Base-by-base conservation (phyloP, 2,888 invertebrate species). In the Orchestes rusci region DNA sequence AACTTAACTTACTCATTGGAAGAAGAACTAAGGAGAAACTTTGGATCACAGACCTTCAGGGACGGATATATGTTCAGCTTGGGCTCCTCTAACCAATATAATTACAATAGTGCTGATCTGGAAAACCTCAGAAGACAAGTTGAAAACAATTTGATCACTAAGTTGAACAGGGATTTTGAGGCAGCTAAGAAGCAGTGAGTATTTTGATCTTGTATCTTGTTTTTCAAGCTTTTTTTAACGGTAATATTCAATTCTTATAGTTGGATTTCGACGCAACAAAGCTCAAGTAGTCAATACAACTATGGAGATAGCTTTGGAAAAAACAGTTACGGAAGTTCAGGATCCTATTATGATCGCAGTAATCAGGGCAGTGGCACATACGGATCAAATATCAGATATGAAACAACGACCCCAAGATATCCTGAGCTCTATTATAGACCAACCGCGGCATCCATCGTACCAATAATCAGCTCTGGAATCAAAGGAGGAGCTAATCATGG, bases 1-100 rank as follows among this genome's bases (percentile, higher is more conserved):
- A 68, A 68, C 43, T 43, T 67, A 12, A 65, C 64, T 3, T 52
- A 53, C 30, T 45, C 56, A 2, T 48, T 68, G n/a, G 58, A 67
- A 28, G 58, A 60, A 18, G 58, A 65, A 46, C 52, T 68, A 16
- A 46, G 56, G 10, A 56, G 53, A 19, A 57, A 60, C 18, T 67
- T 66, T 44, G 67, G 67, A 3, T 56, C 46, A n/a, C 66, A 67
- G 53, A 50, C 58, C 16, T 51, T 57, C 43, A 55, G 56, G 30
- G 58, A 61, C 35, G 58, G 59, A 3, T 59, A 64, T 35, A 56
- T 59, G 50, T 65, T 62, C 36, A 59, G 55, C 23, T 48, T 57
- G 8, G 59, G 60, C 7, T 51, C 57, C 3, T 45, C 45, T 3
- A 57, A 56, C n/a, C 23, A 23, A 23, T 60, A 59, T 34, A 66